Conservation (phyloP, 2,113 vertebrate genomes). For the Zonotrichia leucophrys region DNA sequence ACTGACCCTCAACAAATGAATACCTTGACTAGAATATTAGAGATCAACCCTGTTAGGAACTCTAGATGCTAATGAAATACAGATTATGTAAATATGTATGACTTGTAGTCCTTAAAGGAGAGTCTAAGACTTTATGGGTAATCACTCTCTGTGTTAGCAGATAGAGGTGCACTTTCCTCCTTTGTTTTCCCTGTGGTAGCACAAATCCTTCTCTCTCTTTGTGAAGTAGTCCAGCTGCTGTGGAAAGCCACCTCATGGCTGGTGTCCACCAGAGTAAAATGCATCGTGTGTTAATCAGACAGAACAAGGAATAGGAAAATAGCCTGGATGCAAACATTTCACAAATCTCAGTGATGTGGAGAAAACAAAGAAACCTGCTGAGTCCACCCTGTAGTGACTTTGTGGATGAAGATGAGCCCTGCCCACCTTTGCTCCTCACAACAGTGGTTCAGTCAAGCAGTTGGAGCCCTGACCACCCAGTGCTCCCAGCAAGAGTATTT, state of each 20-base stretch:
- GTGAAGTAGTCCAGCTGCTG: neutral
- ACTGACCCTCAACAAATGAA: neutral
- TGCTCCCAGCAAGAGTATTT: too few relatives aligned
- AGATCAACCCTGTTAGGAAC: neutral
- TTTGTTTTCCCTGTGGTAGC: neutral
- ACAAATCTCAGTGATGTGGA: too few relatives aligned
- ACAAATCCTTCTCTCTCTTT: neutral
- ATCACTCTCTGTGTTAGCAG: neutral
- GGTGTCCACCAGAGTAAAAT: neutral
- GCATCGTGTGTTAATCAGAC: too few relatives aligned
- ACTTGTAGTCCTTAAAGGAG: neutral
- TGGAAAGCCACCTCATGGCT: neutral
- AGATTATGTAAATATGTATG: neutral
- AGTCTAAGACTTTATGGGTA: neutral
- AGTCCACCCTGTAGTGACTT: too few relatives aligned
- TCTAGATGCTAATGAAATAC: neutral
- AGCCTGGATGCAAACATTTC: too few relatives aligned
- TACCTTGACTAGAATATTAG: neutral
- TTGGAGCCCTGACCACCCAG: too few relatives aligned
- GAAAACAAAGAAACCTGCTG: too few relatives aligned
- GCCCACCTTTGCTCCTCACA: too few relatives aligned
- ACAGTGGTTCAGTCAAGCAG: too few relatives aligned
- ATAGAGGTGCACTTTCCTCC: neutral
- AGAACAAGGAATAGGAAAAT: too few relatives aligned
- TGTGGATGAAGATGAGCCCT: too few relatives aligned